Evolutionary conservation across 2,888 invertebrate species (phyloP).

Genomic region (Drosophila paucipuncta): DNA sequence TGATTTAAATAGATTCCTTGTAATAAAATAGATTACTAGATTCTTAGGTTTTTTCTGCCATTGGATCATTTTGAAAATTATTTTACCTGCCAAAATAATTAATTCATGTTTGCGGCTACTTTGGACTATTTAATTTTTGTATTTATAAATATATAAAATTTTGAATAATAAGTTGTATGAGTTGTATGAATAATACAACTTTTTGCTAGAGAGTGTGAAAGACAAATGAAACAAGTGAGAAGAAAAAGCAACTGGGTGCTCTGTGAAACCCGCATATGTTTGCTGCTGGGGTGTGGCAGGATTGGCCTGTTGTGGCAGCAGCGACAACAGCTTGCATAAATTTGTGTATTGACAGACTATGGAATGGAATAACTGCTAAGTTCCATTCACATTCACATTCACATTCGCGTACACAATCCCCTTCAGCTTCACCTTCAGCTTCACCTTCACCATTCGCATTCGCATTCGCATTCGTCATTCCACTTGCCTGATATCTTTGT

Average conservation of each 20-base stretch:
- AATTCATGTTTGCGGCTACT: not conserved
- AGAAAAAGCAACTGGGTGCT: slow-evolving; percentile 35
- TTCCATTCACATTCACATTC: slow-evolving; percentile 34
- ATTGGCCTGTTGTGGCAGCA: slow-evolving; percentile 39
- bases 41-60: not conserved
- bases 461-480: slow-evolving; percentile 48
- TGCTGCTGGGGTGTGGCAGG: not conserved
- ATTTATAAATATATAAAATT: not conserved
- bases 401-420: slow-evolving; percentile 1
- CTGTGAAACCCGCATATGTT: slow-evolving; percentile 62
- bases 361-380: slow-evolving; percentile 68
- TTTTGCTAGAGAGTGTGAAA: slow-evolving; percentile 8
- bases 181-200: not conserved
- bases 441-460: slow-evolving; percentile 3
- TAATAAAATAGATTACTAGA: not conserved
- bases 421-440: not conserved
- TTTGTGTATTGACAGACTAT: slow-evolving; percentile 74
- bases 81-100: not conserved
- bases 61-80: not conserved
- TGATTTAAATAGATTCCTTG: not conserved
- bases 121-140: not conserved
- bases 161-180: not conserved
- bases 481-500: slow-evolving; percentile 63
- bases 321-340: slow-evolving; percentile 74
- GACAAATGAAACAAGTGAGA: slow-evolving; percentile 32